phyloP scores from a whole-genome alignment of 2,888 invertebrate species.

The Nycteola revayana region DNA sequence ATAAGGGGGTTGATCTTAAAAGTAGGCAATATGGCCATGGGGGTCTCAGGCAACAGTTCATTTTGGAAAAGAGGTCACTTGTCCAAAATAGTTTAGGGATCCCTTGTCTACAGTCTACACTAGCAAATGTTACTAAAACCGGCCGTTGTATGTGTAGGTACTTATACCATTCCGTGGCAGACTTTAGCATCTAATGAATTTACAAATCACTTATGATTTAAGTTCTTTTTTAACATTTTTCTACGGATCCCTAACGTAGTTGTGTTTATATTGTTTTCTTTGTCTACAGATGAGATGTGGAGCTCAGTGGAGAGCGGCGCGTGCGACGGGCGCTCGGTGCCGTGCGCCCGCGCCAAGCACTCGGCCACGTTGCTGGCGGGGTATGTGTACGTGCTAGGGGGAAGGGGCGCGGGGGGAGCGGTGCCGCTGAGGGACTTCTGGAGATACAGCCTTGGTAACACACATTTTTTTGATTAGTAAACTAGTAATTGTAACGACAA shows the following conservation, averaged over 20 bases:
- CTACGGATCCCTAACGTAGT: background rate
- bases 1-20: too few relatives aligned
- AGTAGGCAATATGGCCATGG: too few relatives aligned
- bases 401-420: constrained; percentile 91
- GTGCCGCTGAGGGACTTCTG: constrained; percentile 93
- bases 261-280: constrained; percentile 1
- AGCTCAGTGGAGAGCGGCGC: constrained; percentile 55
- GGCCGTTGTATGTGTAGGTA: too few relatives aligned
- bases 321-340: constrained; percentile 61
- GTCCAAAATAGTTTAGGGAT: too few relatives aligned
- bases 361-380: constrained; percentile 89
- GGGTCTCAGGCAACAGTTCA: too few relatives aligned
- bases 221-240: background rate
- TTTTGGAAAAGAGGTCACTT: too few relatives aligned
- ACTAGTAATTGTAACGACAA: too few relatives aligned
- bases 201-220: too few relatives aligned
- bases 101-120: too few relatives aligned
- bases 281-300: constrained; percentile 68
- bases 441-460: constrained; percentile 88
- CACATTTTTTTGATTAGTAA: background rate
- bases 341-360: constrained; percentile 88
- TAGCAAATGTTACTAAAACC: too few relatives aligned
- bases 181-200: too few relatives aligned
- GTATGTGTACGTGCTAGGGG: constrained; percentile 91
- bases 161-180: too few relatives aligned